Percentiles rank a stretch among this genome's conserved stretches.
Conservation (phyloP, 2,888 invertebrate species). For the Orchesellides sinensis region DNA sequence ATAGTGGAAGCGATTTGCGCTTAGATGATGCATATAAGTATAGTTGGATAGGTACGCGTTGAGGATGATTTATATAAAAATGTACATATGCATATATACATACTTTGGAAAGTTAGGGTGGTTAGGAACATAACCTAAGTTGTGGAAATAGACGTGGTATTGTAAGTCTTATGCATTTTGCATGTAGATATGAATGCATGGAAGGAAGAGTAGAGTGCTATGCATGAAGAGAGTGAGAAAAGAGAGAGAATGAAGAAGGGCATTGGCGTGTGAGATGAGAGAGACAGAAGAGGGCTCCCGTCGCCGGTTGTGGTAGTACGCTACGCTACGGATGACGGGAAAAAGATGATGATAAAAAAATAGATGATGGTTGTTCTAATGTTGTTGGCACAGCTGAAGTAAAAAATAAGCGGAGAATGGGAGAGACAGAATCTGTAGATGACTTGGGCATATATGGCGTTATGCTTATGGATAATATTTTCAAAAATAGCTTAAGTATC, state of each 20-base stretch:
- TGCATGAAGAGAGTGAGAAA: slow-evolving; percentile 1
- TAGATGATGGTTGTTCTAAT: neutral
- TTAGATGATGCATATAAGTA: too few species aligned
- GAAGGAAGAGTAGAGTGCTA: neutral
- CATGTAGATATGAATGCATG: neutral
- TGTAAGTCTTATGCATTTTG: too few species aligned
- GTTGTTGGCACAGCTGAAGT: neutral
- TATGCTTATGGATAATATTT: slow-evolving; percentile 17
- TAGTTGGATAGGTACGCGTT: neutral
- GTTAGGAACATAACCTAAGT: neutral
- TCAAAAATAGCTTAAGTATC: slow-evolving; percentile 26
- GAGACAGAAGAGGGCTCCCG: neutral
- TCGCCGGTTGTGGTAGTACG: neutral
- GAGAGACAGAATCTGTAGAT: neutral
- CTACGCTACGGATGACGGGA: slow-evolving; percentile 25
- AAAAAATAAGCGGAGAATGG: neutral
- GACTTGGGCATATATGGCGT: slow-evolving; percentile 9
- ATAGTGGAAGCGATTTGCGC: neutral
- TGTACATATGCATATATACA: too few species aligned
- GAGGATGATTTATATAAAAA: too few species aligned
- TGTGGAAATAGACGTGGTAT: neutral
- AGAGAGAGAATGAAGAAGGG: neutral
- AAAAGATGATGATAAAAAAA: neutral
- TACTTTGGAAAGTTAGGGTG: neutral
- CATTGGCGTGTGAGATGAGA: slow-evolving; percentile 12